These are phyloP conservation scores for Stenurella melanura DNA, from an alignment of 2,888 invertebrate species.

Conservation along the genomic window DNA sequence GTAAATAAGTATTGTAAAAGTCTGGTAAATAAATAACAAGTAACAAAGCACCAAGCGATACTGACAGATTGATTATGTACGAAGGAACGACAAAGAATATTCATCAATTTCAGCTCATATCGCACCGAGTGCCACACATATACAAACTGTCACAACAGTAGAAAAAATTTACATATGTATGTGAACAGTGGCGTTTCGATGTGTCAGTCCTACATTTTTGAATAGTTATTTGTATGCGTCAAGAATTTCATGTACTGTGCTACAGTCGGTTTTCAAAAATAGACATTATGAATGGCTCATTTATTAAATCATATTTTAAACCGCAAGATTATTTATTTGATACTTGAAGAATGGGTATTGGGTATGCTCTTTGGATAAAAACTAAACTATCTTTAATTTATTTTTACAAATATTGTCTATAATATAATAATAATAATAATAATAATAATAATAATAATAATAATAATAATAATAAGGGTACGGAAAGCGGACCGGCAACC, in stretches of 20 bases:
- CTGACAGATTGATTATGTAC: constrained; percentile 54
- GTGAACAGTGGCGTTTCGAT: constrained; percentile 33
- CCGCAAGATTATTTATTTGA: no score
- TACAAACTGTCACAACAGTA: constrained; percentile 43
- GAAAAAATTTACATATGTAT: constrained; percentile 34
- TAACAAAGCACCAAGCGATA: constrained; percentile 15
- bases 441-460: no score
- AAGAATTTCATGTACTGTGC: not conserved
- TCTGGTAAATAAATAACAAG: constrained; percentile 15
- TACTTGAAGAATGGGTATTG: no score
- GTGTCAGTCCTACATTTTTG: not conserved
- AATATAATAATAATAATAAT: no score
- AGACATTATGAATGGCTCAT: not conserved
- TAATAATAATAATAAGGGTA: no score
- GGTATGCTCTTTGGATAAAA: no score
- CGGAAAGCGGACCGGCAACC: no score
- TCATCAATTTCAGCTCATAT: constrained; percentile 60
- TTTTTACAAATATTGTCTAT: no score
- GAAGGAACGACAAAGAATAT: constrained; percentile 59
- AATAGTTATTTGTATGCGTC: not conserved
- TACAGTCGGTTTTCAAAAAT: not conserved
- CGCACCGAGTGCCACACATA: constrained; percentile 52
- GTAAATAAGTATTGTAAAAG: constrained; percentile 4
- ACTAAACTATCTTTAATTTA: no score
- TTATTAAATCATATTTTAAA: not conserved